Percentiles rank a stretch among this genome's conserved stretches.
These are phyloP conservation scores for Threskiornis aethiopicus DNA, from an alignment of 2,797 vertebrate genomes.

Conservation along the genomic window DNA sequence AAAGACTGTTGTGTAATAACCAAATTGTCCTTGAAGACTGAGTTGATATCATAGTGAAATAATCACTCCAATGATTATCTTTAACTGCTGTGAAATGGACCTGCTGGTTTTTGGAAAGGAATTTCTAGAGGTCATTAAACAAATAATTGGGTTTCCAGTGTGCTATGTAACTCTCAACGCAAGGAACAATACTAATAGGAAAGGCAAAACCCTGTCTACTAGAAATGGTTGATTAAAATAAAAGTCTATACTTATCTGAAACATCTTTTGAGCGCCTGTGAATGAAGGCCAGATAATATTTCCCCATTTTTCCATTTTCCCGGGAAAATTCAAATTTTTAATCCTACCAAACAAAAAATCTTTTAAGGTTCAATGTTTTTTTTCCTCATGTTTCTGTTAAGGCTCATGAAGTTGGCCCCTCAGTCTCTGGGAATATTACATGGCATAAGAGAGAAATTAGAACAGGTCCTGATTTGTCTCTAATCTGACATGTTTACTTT, in stretches of 20 bases:
- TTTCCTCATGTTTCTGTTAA: neutral
- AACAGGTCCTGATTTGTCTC: neutral
- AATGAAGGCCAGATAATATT: neutral
- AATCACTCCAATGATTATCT: neutral
- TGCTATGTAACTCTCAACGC: neutral
- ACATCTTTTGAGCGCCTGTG: neutral
- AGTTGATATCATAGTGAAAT: neutral
- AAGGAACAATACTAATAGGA: neutral
- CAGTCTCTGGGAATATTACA: neutral
- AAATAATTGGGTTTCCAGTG: neutral
- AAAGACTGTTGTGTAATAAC: neutral
- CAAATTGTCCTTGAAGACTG: neutral
- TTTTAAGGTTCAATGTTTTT: neutral
- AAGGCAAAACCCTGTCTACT: neutral
- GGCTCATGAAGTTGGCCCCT: neutral
- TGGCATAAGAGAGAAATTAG: neutral
- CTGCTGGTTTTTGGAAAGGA: neutral
- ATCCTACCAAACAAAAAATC: neutral
- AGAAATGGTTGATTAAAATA: neutral
- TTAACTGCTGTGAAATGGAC: neutral
- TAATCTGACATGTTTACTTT: neutral
- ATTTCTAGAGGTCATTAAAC: neutral
- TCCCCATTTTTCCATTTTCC: neutral
- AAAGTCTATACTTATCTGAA: neutral
- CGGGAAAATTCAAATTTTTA: neutral